Conservation (phyloP, 2,797 vertebrate genomes). For the Rhinophrynus dorsalis region DNA sequence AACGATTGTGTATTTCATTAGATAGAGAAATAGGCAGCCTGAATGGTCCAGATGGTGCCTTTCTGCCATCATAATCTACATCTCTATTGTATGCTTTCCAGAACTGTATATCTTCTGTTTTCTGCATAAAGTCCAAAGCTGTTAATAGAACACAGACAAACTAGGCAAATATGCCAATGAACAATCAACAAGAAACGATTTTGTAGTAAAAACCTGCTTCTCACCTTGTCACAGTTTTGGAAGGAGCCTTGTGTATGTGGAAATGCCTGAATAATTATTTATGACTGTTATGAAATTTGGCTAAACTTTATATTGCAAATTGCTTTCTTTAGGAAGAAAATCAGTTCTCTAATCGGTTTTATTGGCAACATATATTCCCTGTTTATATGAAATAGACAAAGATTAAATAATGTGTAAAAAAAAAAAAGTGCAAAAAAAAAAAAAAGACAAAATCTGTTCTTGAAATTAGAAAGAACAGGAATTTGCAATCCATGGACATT, state of each 20-base stretch:
- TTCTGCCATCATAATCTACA: too few relatives aligned
- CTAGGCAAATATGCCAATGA: background rate
- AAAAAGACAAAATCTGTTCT: slow-evolving; percentile 18
- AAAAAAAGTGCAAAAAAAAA: background rate
- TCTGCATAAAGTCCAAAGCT: too few relatives aligned
- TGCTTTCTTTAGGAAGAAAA: slow-evolving; percentile 28
- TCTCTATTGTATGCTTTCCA: too few relatives aligned
- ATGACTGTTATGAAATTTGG: slow-evolving; percentile 42
- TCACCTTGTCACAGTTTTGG: slow-evolving; percentile 42
- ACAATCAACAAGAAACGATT: background rate
- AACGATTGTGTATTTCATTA: too few relatives aligned
- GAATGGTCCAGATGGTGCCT: too few relatives aligned
- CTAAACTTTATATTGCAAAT: slow-evolving; percentile 43
- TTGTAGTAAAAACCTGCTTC: slow-evolving; percentile 17
- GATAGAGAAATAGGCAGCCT: too few relatives aligned
- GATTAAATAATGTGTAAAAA: slow-evolving; percentile 39
- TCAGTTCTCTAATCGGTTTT: slow-evolving; percentile 22
- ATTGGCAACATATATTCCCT: slow-evolving; percentile 42
- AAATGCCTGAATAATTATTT: slow-evolving; percentile 40
- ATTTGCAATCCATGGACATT: background rate
- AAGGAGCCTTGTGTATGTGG: slow-evolving; percentile 19
- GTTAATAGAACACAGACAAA: too few relatives aligned
- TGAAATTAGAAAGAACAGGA: slow-evolving; percentile 9
- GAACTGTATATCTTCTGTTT: too few relatives aligned
- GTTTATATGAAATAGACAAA: slow-evolving; percentile 39